These are phyloP conservation scores for Macrochelys suwanniensis DNA, from an alignment of 2,797 vertebrate species.

Conservation along the genomic window DNA sequence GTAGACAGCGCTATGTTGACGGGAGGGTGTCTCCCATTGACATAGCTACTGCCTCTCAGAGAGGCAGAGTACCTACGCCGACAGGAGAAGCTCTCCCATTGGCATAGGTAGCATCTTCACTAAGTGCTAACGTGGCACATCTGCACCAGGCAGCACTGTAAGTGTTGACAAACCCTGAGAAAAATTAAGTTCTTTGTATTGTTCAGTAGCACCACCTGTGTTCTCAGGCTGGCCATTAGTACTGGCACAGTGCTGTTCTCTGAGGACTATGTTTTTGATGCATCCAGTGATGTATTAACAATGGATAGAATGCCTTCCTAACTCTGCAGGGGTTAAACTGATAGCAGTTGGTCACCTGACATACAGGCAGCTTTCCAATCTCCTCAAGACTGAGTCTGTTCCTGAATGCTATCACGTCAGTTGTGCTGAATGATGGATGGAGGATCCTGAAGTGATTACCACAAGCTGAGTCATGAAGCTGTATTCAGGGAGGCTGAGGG, in stretches of 20 bases:
- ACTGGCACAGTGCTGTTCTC: background rate
- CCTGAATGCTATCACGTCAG: background rate
- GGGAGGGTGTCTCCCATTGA: too few species aligned
- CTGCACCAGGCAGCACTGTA: too few species aligned
- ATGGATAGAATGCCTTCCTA: background rate
- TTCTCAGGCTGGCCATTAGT: background rate
- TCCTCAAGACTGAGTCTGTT: background rate
- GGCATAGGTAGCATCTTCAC: too few species aligned
- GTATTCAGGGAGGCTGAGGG: too few species aligned
- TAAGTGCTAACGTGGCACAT: too few species aligned
- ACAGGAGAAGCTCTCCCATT: too few species aligned
- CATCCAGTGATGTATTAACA: background rate
- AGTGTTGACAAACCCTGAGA: too few species aligned
- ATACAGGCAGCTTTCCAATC: background rate
- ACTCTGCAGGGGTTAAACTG: background rate
- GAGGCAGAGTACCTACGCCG: too few species aligned
- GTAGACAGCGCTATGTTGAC: too few species aligned
- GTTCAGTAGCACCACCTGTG: background rate
- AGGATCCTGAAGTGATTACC: background rate
- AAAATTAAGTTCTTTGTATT: background rate
- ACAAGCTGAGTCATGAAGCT: background rate
- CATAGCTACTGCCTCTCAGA: too few species aligned
- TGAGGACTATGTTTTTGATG: background rate
- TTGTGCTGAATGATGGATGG: background rate
- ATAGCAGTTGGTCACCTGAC: background rate